Base-by-base conservation (phyloP, 2,113 vertebrate species). In the Daphoenositta chrysoptera region DNA sequence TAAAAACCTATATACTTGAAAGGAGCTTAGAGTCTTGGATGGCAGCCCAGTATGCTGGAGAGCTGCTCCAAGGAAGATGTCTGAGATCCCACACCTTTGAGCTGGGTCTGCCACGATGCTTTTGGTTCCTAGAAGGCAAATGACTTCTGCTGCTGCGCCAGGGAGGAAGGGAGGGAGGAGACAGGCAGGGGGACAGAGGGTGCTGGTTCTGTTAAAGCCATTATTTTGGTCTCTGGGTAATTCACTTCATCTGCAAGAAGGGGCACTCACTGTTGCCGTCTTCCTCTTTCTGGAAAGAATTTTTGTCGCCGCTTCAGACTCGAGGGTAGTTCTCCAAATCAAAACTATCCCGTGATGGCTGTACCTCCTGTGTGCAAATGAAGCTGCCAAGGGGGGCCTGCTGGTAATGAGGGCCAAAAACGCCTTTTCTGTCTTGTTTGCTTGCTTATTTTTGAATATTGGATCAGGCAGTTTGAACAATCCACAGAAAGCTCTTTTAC, bases 71-170 rank as follows among this genome's bases (percentile, higher is more conserved):
- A 89, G 87, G 86, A 95, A 93, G 93, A 90, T 87, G 85, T 89
- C 58, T 5, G 11, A 42, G 96, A 96, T 94, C 72, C 73, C 95
- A 44, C 42, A 96, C 82, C 93, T 84, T 20, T 8, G 79, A 83
- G 81, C 71, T 2, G 5, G 80, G 60, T 31, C 72, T 64, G 91
- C 69, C 2, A 0, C 2, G 22, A 48, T 4, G 44, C 75, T 81
- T 58, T 77, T 44, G 61, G 11, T 97, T 98, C 97, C 96, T 97
- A 70, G 95, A 97, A 97, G 97, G 97, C 96, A 77, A 97, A 40
- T 13, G 50, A 45, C 87, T 86, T 35, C 63, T 69, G 70, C 90
- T 69, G 2, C 45, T 5, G 4, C 3, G 18, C 71, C 33, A 26
- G 37, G 85, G 75, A 87, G 87, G 30, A 66, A 84, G 69, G 31